phyloP scores from a whole-genome alignment of 2,113 vertebrate genomes.

The Gnathonemus longibarbis region DNA sequence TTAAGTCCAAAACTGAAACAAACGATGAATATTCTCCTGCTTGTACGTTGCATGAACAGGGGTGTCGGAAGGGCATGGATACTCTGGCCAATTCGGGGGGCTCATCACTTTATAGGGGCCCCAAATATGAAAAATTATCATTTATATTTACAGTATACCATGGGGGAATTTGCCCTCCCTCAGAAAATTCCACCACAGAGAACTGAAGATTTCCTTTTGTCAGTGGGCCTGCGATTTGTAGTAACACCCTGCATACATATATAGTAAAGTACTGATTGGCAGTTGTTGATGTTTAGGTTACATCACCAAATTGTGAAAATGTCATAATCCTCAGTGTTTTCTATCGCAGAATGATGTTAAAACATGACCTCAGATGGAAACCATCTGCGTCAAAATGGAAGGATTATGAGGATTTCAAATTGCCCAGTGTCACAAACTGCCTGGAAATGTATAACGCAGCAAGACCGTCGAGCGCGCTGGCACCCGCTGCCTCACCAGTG shows the following conservation, averaged over 20 bases:
- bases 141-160: not conserved
- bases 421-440: not conserved
- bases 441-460: not conserved
- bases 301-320: not conserved
- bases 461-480: not conserved
- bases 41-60: not conserved
- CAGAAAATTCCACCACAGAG: not conserved
- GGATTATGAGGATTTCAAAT: not conserved
- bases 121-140: not conserved
- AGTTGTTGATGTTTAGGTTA: not conserved
- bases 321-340: not conserved
- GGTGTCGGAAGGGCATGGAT: not conserved
- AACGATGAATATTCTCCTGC: not conserved
- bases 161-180: not conserved
- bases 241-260: not conserved
- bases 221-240: not conserved
- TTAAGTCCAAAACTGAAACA: not conserved
- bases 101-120: not conserved
- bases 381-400: not conserved
- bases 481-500: not conserved
- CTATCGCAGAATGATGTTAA: not conserved
- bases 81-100: not conserved
- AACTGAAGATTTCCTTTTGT: not conserved
- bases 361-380: not conserved
- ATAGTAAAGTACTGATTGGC: not conserved